phyloP scores from a whole-genome alignment of 2,113 vertebrate species.

The Urocitellus parryii region DNA sequence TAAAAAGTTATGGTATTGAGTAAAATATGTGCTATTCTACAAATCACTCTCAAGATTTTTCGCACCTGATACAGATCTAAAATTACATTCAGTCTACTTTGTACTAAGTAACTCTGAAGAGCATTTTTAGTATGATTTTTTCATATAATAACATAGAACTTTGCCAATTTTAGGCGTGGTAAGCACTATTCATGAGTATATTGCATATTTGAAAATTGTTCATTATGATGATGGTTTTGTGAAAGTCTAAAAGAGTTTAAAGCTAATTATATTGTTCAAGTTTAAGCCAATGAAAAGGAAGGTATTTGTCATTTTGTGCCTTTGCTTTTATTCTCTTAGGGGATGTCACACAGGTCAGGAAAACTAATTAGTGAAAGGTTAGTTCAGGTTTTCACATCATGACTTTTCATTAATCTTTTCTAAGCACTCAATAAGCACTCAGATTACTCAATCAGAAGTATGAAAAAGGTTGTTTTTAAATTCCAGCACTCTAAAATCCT shows the following conservation, averaged over 20 bases:
- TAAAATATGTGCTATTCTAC: background rate
- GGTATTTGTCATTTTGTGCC: background rate
- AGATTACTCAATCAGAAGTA: slow-evolving; percentile 67
- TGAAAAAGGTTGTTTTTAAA: slow-evolving; percentile 64
- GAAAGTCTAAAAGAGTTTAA: background rate
- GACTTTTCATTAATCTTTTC: slow-evolving; percentile 71
- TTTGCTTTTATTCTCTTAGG: slow-evolving; percentile 60
- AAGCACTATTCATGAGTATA: background rate
- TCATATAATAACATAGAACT: background rate
- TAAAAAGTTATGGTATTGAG: rapidly evolving
- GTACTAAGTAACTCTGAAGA: background rate
- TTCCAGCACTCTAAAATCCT: slow-evolving; percentile 42
- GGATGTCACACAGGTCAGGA: slow-evolving; percentile 53
- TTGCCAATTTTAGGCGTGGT: background rate
- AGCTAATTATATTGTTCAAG: background rate
- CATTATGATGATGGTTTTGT: background rate
- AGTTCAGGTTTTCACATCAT: slow-evolving; percentile 34
- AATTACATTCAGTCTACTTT: background rate
- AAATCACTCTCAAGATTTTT: background rate
- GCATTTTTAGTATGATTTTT: slow-evolving; percentile 1
- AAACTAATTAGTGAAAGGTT: slow-evolving; percentile 78
- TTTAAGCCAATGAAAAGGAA: background rate
- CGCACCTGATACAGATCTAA: background rate
- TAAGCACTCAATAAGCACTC: slow-evolving; percentile 66
- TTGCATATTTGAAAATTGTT: background rate